Base-by-base conservation (phyloP, 2,113 vertebrate species). In the Plecotus auritus region DNA sequence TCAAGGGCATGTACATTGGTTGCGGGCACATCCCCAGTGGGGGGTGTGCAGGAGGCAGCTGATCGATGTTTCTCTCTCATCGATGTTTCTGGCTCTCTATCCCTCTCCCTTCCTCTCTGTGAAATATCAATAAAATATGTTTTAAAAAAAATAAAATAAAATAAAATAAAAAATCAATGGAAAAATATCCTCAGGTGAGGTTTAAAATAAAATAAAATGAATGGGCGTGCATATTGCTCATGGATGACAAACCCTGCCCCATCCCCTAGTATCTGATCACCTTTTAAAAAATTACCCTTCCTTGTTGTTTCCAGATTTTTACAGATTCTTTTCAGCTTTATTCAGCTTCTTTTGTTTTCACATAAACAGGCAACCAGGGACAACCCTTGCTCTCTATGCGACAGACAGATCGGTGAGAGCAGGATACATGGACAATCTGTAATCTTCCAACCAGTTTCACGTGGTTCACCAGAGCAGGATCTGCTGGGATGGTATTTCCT, bases 341-440 rank as follows among this genome's bases (percentile, higher is more conserved):
- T 66, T 67, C 49, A 16, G 30, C 18, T 86, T 84, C 90, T 92
- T 94, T 93, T 87, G 45, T 88, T 97, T 93, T 77, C 72, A 9
- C 47, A 83, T 51, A 45, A 61, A 73, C 45, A 84, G 89, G 77
- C 47, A 30, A 17, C 70, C 5, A 1, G 26, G 40, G 83, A 83
- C 59, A 23, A 42, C 13, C 42, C 70, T 93, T 0, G 0, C 13
- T 76, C 45, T 76, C 45, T 5, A 22, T 7, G 59, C 0, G 0
- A 13, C 56, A 86, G 45, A 11, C 51, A 82, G 42, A 81, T 30
- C 59, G 8, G 20, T 0, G 74, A 87, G 45, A 81, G 76, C 54
- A 17, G 73, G 69, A 26, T 40, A 76, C 80, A 89, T 12, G 28
- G 64, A 17, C 95, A 37, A 32, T 88, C 74, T 88, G 49, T 82